Evolutionary conservation across 1,140 invertebrate genomes (phyloP).

Genomic region (Caenorhabditis briggsae): DNA sequence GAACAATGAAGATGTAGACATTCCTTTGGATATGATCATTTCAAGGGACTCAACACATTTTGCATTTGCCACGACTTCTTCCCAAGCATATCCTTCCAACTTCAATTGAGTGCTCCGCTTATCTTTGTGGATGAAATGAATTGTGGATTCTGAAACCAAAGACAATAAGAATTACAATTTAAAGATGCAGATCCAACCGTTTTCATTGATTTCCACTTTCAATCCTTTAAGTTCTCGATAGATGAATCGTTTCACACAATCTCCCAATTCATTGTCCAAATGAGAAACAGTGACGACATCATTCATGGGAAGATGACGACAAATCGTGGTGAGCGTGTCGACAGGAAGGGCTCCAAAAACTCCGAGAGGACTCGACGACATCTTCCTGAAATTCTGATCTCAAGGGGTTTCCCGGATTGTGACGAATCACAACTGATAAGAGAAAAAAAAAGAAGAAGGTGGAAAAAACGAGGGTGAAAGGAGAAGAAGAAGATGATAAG

Average conservation of each 20-base stretch:
- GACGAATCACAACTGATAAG: conserved; percentile 9
- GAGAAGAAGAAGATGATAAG: background rate
- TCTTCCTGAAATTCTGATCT: background rate
- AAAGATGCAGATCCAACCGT: background rate
- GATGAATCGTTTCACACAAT: background rate
- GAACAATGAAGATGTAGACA: background rate
- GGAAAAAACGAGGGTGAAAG: conserved; percentile 33
- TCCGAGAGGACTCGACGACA: background rate
- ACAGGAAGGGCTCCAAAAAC: conserved; percentile 22
- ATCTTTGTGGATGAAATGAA: conserved; percentile 7
- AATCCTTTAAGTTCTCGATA: conserved; percentile 24
- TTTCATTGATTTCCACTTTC: background rate
- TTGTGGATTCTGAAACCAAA: background rate
- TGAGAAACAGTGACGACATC: background rate
- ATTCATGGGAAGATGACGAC: conserved; percentile 30
- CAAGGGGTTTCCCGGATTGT: background rate
- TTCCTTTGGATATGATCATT: background rate
- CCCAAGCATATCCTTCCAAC: background rate
- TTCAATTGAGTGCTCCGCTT: background rate
- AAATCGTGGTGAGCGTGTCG: conserved; percentile 7
- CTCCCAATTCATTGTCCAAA: background rate
- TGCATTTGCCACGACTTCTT: background rate
- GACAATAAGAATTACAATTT: background rate
- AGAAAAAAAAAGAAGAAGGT: background rate
- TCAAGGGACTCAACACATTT: background rate